phyloP scores from a whole-genome alignment of 1,140 invertebrate genomes.

The Aricia agestis region DNA sequence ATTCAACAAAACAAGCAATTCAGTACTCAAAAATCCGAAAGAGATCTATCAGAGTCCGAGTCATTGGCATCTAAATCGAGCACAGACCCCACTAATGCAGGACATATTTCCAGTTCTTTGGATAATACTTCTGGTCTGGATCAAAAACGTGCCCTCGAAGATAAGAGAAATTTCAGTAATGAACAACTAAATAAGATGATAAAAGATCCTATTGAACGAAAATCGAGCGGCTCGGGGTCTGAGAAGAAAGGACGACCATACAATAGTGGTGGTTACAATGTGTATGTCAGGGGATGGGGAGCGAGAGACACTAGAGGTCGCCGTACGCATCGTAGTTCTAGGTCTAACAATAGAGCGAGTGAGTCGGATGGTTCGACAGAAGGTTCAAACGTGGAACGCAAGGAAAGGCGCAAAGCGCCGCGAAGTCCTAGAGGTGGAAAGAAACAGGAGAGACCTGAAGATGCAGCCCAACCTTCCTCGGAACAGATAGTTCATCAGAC shows the following conservation, averaged over 20 bases:
- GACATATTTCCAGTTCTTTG: slow-evolving; percentile 35
- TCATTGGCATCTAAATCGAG: slow-evolving; percentile 56
- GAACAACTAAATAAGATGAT: slow-evolving; percentile 57
- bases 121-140: slow-evolving; percentile 45
- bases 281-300: slow-evolving; percentile 66
- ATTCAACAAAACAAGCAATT: slow-evolving; percentile 42
- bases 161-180: slow-evolving; percentile 53
- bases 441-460: slow-evolving; percentile 56
- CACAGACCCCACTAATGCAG: slow-evolving; percentile 41
- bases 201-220: slow-evolving; percentile 70
- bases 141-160: slow-evolving; percentile 49
- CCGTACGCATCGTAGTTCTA: slow-evolving; percentile 61
- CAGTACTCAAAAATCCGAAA: slow-evolving; percentile 50
- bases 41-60: slow-evolving; percentile 59
- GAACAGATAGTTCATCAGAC: slow-evolving; percentile 35
- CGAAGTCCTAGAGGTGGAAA: slow-evolving; percentile 60
- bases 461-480: slow-evolving; percentile 33
- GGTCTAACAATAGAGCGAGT: slow-evolving; percentile 69
- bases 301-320: slow-evolving; percentile 60
- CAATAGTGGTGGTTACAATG: slow-evolving; percentile 57
- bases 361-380: slow-evolving; percentile 68
- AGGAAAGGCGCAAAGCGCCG: slow-evolving; percentile 58
- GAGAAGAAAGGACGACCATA: slow-evolving; percentile 71
- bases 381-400: slow-evolving; percentile 57
- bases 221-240: slow-evolving; percentile 72